phyloP scores from a whole-genome alignment of 2,888 invertebrate species.

The Periphyllus acericola region DNA sequence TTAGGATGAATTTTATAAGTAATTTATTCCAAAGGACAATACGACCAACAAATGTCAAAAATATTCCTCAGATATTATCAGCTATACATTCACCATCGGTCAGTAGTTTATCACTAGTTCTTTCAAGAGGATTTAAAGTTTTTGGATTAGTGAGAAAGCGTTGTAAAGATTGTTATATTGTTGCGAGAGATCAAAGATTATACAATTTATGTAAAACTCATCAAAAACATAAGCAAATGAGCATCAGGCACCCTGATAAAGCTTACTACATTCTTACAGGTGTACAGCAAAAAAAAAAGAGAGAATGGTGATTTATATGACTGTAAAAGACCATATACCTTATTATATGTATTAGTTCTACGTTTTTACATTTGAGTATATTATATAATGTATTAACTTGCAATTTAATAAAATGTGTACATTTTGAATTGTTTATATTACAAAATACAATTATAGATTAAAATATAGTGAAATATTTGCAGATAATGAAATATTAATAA shows the following conservation, averaged over 20 bases:
- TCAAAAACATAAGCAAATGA: slow-evolving; percentile 84
- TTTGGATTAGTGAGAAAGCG: slow-evolving; percentile 76
- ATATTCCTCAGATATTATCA: slow-evolving; percentile 5
- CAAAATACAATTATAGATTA: no score
- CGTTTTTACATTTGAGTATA: neutral
- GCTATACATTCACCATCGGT: neutral
- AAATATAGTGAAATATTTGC: no score
- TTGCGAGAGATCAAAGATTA: slow-evolving; percentile 74
- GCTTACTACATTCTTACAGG: slow-evolving; percentile 60
- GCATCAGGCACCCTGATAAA: slow-evolving; percentile 54
- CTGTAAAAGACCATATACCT: neutral
- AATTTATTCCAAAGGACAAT: slow-evolving; percentile 37
- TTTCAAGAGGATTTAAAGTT: slow-evolving; percentile 59
- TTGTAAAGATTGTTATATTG: slow-evolving; percentile 83
- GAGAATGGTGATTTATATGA: slow-evolving; percentile 40
- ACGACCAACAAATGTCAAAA: neutral
- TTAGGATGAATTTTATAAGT: slow-evolving; percentile 50
- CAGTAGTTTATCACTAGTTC: neutral
- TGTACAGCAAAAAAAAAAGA: slow-evolving; percentile 52
- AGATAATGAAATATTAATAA: no score
- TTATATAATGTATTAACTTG: no score
- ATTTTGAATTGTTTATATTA: no score
- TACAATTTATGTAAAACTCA: slow-evolving; percentile 81
- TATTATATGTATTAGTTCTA: neutral
- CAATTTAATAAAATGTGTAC: no score